Evolutionary conservation across 2,888 invertebrate species (phyloP), one percentile per base, ranked within the genome.

Genomic region (Shargacucullia verbasci): DNA sequence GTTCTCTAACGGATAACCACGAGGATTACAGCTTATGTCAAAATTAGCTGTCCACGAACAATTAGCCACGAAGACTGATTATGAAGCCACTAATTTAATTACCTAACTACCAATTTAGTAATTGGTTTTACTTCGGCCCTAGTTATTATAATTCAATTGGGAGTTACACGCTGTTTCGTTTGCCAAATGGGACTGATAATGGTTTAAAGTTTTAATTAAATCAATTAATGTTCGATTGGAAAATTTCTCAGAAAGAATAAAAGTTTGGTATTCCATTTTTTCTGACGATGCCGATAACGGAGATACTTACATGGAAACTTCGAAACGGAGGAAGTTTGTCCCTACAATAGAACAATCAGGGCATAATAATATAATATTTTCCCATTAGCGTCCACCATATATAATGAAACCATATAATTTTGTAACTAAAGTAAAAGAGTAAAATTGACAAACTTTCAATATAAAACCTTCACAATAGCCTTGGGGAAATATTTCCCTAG

Each of bases 131-230:
- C 48, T 66, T 52, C 41, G 13, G 45, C 35, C 34, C 31, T 48
- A 59, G 55, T 68, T 75, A 76, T 76, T 61, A 70, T 64, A 65
- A 63, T 73, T 63, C 59, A 45, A 69, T 76, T 75, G 65, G 57
- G 37, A 55, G 27, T 54, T 43, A 31, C 49, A 48, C 34, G 39
- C 15, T 43, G 43, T 31, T 43, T 64, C 54, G 15, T 45, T 52
- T 47, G 29, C 43, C 13, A 25, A 62, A 70, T 65, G 50, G 8
- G 15, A 46, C 48, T 56, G 38, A 44, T 43, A 45, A 35, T 55
- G 12, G 27, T 38, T 35, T 45, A 25, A 57, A 55, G 33, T 59
- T 45, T 12, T 10, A 49, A 53, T 57, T 58, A 43, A 14, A 47
- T 40, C 10, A 13, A 35, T 10, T 45, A 34, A 15, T 14, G 14